A percentile compares a stretch with the other conserved stretches of the same genome.
Conservation (phyloP, 2,113 vertebrate genomes). For the Clarias gariepinus region DNA sequence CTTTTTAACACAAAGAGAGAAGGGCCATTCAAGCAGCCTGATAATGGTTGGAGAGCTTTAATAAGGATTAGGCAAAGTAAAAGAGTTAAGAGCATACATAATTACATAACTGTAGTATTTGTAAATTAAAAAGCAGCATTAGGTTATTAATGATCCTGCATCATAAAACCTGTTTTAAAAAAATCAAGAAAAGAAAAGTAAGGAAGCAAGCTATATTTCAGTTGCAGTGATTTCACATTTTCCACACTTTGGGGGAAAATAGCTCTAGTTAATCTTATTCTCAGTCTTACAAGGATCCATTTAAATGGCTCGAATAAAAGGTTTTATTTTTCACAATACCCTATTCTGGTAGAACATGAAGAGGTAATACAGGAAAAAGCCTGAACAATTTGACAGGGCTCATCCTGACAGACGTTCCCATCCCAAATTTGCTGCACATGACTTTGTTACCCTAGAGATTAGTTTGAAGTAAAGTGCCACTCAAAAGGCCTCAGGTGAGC, state of each 20-base stretch:
- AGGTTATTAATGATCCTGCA: background rate
- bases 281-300: background rate
- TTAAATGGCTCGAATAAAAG: slow-evolving; percentile 16
- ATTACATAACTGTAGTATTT: background rate
- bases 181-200: background rate
- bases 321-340: background rate
- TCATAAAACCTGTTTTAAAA: slow-evolving; percentile 6
- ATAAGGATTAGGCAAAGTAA: slow-evolving; percentile 13
- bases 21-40: background rate
- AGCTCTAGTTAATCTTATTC: background rate
- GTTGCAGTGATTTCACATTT: background rate
- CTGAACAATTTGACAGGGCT: slow-evolving; percentile 4
- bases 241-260: background rate
- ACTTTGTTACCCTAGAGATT: slow-evolving; percentile 15
- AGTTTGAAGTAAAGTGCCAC: slow-evolving; percentile 10
- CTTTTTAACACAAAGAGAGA: background rate
- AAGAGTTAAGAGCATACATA: background rate
- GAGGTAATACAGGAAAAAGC: background rate
- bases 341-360: background rate
- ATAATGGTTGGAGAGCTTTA: background rate
- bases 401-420: background rate
- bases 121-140: background rate
- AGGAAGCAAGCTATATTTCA: background rate
- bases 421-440: slow-evolving; percentile 9
- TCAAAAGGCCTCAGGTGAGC: slow-evolving; percentile 25